A percentile compares a stretch with the other conserved stretches of the same genome.
Evolutionary conservation across 2,113 vertebrate species (phyloP).

Genomic region (Microcebus griseorufus): DNA sequence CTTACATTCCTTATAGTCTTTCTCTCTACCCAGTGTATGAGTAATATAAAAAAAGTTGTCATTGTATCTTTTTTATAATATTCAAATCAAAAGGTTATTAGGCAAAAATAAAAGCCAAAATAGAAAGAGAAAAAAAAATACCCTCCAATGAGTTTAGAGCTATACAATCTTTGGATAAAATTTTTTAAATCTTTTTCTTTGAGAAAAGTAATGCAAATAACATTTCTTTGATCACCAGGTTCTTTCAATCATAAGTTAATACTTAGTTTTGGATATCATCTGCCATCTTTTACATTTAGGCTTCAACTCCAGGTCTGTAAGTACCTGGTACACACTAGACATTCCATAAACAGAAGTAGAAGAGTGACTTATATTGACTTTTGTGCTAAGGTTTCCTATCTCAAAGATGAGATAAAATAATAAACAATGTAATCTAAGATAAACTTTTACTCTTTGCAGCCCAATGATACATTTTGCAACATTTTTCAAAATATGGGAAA

Average conservation of each 20-base stretch:
- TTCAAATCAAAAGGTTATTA: background rate
- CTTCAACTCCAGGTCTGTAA: background rate
- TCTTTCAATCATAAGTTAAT: background rate
- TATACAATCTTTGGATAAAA: background rate
- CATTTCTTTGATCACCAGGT: background rate
- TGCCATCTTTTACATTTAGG: background rate
- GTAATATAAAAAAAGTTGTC: background rate
- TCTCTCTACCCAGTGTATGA: background rate
- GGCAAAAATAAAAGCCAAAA: background rate
- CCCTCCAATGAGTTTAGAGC: background rate
- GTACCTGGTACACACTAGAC: background rate
- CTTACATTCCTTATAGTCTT: background rate
- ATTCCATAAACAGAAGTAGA: background rate
- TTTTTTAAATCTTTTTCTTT: background rate
- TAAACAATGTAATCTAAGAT: background rate
- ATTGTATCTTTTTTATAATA: background rate
- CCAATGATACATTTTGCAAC: background rate
- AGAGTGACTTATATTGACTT: background rate
- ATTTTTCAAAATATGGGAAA: background rate
- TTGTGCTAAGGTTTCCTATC: background rate
- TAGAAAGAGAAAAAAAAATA: background rate
- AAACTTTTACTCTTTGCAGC: background rate
- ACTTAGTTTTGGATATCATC: background rate
- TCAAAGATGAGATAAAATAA: background rate
- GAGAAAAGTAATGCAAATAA: background rate